Base-by-base conservation (phyloP, 2,113 vertebrate species). In the Spermophilus dauricus region DNA sequence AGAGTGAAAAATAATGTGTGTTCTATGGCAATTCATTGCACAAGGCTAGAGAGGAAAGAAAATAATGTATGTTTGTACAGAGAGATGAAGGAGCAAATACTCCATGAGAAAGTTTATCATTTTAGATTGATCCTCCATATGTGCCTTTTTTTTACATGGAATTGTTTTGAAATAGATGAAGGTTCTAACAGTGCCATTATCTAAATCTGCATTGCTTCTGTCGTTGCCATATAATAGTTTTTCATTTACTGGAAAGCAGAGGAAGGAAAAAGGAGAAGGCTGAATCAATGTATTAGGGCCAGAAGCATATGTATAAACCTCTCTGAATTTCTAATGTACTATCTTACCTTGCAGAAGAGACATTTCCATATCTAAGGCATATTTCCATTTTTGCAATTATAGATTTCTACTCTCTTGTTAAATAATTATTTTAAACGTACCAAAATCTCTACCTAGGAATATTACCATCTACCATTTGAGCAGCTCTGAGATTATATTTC, bases 401-500 rank as follows among this genome's bases (percentile, higher is more conserved):
- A 70, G 86, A 94, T 37, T 83, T 91, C 14, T 56, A 37, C 2
- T 94, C 14, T 11, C 8, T 87, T 9, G 22, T 20, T 95, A 97
- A 95, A 87, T 76, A 48, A 91, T 4, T 26, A 84, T 97, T 96
- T 96, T 72, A 91, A 16, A 78, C 20, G 37, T 18, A 69, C 20
- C 32, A 58, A 58, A 75, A 2, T 37, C 5, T 53, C 7, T 7
- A 37, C 56, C 4, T 70, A 26, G 18, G 39, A 34, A 16, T 0
- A 0, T 20, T 84, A 51, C 51, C 8, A 65, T 92, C 70, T 88
- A 34, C 69, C 53, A 37, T 83, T 93, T 88, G 45, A 75, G 22
- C 86, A 95, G 58, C 84, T 96, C 72, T 77, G 56, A 5, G 82
- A 7, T 30, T 91, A 45, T 53, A 94, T 32, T 98, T 98, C 96